Evolutionary conservation across 2,888 invertebrate species (phyloP), one percentile per base, ranked within the genome.

Genomic region (Microctonus hyperodae): DNA sequence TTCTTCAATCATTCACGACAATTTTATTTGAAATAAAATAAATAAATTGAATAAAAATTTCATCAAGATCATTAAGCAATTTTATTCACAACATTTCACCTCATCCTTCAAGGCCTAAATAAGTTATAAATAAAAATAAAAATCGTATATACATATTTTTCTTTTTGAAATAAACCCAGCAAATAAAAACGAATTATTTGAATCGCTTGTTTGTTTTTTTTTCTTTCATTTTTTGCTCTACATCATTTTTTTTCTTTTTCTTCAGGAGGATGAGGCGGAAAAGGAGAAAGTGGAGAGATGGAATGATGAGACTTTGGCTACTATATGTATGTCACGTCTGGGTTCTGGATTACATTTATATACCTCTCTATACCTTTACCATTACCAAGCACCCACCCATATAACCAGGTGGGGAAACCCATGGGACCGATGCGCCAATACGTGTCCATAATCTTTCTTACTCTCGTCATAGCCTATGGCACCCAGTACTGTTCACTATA

Each of bases 271-370:
- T 56, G 16, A 35, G n/a, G n/a, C n/a, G n/a, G n/a, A 20, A 22
- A 22, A 55, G 55, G 55, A 13, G 25, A 13, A 28, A 62, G 56
- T 66, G 59, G 64, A 59, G 68, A 48, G 61, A 61, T 25, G 50
- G 62, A 65, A 50, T 55, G 67, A 69, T 66, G 64, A 65, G 59
- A 68, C 48, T 63, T 65, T 55, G 53, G 62, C 56, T 69, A 65
- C 63, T 70, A 70, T 78, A 81, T 81, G 82, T 81, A 77, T 75
- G 81, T 82, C 81, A 81, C 81, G 81, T 81, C 76, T 75, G 76
- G 76, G 75, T 79, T 81, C 82, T 81, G 81, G 80, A 81, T 81
- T 81, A 81, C 81, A 82, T 81, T 82, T 81, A 81, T 82, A 79
- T 75, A 76, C 7, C 28, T 7, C 28, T 7, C 7, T 28, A 28